Base-by-base conservation (phyloP, 2,797 vertebrate species). In the Diglossa cyanea region DNA sequence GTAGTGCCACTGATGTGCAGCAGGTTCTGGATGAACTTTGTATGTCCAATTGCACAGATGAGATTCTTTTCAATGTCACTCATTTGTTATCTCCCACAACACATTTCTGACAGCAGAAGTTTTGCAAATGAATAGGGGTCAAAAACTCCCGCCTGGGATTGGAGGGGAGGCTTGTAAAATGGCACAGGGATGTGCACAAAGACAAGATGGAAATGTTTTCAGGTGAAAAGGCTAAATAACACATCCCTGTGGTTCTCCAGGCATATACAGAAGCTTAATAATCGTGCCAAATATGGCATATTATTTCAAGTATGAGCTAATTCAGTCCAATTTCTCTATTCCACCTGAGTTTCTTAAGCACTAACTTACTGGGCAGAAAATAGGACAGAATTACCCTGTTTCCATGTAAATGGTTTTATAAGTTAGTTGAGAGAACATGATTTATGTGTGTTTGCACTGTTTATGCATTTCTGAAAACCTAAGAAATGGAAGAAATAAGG, bases 391-490 rank as follows among this genome's bases (percentile, higher is more conserved):
- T 91, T 35, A n/a, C 14, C 3, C 35, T 58, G 16, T 68, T 93
- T 83, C 72, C 61, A 48, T 31, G 57, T 83, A 82, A 90, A 57
- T 63, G 10, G 13, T 62, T 93, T 84, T 71, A 21, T 60, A 91
- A 95, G 62, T 93, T 91, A 76, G 42, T 48, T 91, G 78, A 85
- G 70, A 75, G 63, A 73, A 83, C 53, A 70, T 93, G 78, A 95
- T 96, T 94, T 94, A 74, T 72, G 37, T 84, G 85, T 80, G 85
- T 37, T 96, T 95, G 44, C 90, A 72, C 66, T 93, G 45, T 86
- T 30, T 33, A 57, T 78, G 76, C 82, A 44, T 80, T 94, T 88
- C 83, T 92, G 35, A 66, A 90, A 94, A 80, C 58, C 47, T 35
- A 82, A 48, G 48, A 91, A 86, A 91, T 63, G 37, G 73, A 70